Percentiles rank a stretch among this genome's conserved stretches.
phyloP scores from a whole-genome alignment of 2,888 invertebrate genomes.

The Apoda limacodes region DNA sequence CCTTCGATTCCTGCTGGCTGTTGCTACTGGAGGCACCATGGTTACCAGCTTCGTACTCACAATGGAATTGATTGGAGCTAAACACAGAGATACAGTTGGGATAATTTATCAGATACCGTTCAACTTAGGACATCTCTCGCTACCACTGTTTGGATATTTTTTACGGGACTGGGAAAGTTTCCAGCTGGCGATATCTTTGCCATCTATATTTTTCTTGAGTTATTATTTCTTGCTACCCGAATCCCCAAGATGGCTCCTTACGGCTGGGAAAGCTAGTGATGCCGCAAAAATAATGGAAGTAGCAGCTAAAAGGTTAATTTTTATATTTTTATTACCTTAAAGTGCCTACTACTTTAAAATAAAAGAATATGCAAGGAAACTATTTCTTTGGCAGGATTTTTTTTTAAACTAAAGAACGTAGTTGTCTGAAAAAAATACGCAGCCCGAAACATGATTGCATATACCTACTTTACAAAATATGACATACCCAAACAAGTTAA shows the following conservation, averaged over 20 bases:
- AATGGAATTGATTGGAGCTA: conserved; percentile 75
- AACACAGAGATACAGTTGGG: conserved; percentile 76
- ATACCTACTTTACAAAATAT: too few relatives aligned
- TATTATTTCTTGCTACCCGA: conserved; percentile 83
- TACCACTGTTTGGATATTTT: conserved; percentile 74
- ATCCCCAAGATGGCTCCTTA: conserved; percentile 85
- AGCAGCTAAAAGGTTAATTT: conserved; percentile 68
- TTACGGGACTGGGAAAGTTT: conserved; percentile 76
- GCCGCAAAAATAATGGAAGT: conserved; percentile 74
- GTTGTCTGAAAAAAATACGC: too few relatives aligned
- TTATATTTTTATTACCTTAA: neutral
- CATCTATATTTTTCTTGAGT: conserved; percentile 71
- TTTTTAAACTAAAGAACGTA: too few relatives aligned
- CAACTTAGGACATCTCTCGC: conserved; percentile 74
- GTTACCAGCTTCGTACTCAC: conserved; percentile 79
- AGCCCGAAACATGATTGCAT: too few relatives aligned
- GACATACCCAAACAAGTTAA: too few relatives aligned
- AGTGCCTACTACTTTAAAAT: neutral
- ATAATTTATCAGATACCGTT: conserved; percentile 77
- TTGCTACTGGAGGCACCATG: conserved; percentile 87
- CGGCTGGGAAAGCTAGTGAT: conserved; percentile 74
- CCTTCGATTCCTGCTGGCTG: conserved; percentile 77
- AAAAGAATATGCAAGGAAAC: too few relatives aligned
- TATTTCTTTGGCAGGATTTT: too few relatives aligned
- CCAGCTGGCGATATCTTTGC: conserved; percentile 75